Base-by-base conservation (phyloP, 2,797 vertebrate species). In the Scomberomorus guttatus region DNA sequence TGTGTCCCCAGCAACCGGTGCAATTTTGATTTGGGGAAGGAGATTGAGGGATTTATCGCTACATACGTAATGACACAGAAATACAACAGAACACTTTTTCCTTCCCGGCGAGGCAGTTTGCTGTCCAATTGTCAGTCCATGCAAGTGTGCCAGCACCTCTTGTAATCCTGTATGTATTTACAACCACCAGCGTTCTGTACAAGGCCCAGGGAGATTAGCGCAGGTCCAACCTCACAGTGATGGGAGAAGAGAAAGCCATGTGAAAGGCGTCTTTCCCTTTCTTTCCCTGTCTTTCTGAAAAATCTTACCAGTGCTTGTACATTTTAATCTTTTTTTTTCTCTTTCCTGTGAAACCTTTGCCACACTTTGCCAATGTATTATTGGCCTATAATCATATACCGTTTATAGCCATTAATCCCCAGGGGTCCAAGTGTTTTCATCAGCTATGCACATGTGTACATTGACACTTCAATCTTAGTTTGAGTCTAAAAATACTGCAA, bases 1-100 rank as follows among this genome's bases (percentile, higher is more conserved):
- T 66, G 76, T 79, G 84, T 90, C 81, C 90, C 70, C 72, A 25
- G 83, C 84, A 82, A 91, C 87, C 80, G 77, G 84, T 89, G 79
- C 84, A 86, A 80, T 93, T 91, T 91, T 92, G 90, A 93, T 93
- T 91, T 86, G 87, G 84, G 75, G 73, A 65, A 34, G 34, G 81
- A 90, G 90, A 93, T 91, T 91, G 89, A 88, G 52, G 90, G 90
- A 92, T 93, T 94, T 93, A 90, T 86, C 29, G 51, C 76, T 80
- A 80, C 82, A 77, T 77, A 82, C 81, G 59, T 87, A 92, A 91
- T 77, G 87, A 82, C 88, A 83, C 29, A 67, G 82, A 80, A 88
- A 83, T 85, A 89, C 79, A 90, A 52, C 75, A 10, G 52, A 44
- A 71, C 64, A 65, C 76, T 87, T 86, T 81, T 74, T 52, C 10